Conservation (phyloP, 1,140 invertebrate species). For the Sinonovacula constricta region DNA sequence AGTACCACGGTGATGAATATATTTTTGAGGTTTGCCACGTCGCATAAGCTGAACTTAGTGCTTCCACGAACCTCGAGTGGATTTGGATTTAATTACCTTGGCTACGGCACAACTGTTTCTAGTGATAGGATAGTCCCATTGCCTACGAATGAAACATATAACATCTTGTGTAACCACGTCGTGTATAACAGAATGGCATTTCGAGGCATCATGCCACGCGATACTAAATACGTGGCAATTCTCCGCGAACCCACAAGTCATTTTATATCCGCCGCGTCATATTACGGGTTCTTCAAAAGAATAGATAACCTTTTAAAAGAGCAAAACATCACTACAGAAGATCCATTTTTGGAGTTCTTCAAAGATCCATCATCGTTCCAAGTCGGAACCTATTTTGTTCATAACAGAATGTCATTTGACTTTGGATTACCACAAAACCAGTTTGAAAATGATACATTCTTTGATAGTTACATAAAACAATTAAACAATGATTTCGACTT, state of each 20-base stretch:
- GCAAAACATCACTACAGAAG: not conserved
- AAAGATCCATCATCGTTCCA: constrained; percentile 23
- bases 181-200: constrained; percentile 58
- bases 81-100: constrained; percentile 50
- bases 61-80: constrained; percentile 52
- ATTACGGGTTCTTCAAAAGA: constrained; percentile 55
- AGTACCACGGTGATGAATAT: constrained; percentile 69
- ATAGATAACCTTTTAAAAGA: not conserved
- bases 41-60: constrained; percentile 60
- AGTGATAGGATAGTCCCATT: constrained; percentile 42
- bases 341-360: constrained; percentile 37
- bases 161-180: constrained; percentile 64
- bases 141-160: constrained; percentile 46
- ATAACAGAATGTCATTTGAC: constrained; percentile 69
- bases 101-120: constrained; percentile 42
- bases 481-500: constrained; percentile 65
- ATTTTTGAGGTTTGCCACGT: constrained; percentile 63
- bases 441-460: constrained; percentile 47
- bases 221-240: constrained; percentile 66
- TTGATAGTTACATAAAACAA: constrained; percentile 58
- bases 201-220: constrained; percentile 57
- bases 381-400: constrained; percentile 47
- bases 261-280: constrained; percentile 64
- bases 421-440: constrained; percentile 57
- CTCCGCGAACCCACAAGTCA: constrained; percentile 67